Percentiles rank a stretch among this genome's conserved stretches.
These are phyloP conservation scores for Gobionotothen gibberifrons DNA, from an alignment of 2,797 vertebrate genomes.

Conservation along the genomic window DNA sequence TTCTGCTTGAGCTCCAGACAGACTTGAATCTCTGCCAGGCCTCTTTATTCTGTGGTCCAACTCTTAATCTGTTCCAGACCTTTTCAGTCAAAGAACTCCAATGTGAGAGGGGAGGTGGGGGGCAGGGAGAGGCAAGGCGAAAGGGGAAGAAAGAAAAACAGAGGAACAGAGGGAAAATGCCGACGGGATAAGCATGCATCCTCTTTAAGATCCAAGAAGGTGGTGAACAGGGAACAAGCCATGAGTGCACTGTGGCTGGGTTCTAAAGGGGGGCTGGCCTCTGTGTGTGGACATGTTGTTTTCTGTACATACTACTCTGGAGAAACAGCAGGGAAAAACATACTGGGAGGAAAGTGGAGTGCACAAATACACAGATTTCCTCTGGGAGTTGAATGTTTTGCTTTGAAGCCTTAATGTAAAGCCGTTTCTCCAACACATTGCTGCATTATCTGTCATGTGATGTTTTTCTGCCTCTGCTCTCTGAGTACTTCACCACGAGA, in stretches of 20 bases:
- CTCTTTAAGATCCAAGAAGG: constrained; percentile 72
- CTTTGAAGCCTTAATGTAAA: constrained; percentile 15
- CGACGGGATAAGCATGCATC: constrained; percentile 78
- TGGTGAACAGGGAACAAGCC: constrained; percentile 60
- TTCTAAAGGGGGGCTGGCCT: constrained; percentile 40
- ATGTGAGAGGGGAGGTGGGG: constrained; percentile 69
- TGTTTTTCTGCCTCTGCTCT: constrained; percentile 51
- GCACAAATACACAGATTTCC: constrained; percentile 5
- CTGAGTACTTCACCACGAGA: constrained; percentile 41
- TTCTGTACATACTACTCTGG: constrained; percentile 10
- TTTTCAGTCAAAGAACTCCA: constrained; percentile 93
- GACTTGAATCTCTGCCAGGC: constrained; percentile 92
- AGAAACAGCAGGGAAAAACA: constrained; percentile 30
- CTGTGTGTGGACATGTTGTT: constrained; percentile 40
- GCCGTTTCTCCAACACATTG: constrained; percentile 13
- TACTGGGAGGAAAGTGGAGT: neutral
- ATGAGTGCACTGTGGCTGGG: constrained; percentile 46
- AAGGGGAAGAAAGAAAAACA: constrained; percentile 70
- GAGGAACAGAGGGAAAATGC: constrained; percentile 76
- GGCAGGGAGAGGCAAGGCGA: constrained; percentile 65
- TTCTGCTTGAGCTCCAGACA: constrained; percentile 89
- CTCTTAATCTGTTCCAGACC: constrained; percentile 99
- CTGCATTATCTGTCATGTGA: constrained; percentile 53
- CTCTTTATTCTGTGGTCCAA: constrained; percentile 92
- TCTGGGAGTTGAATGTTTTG: neutral